These are phyloP conservation scores for Frankliniella fusca DNA, from an alignment of 2,888 invertebrate species.

Conservation along the genomic window DNA sequence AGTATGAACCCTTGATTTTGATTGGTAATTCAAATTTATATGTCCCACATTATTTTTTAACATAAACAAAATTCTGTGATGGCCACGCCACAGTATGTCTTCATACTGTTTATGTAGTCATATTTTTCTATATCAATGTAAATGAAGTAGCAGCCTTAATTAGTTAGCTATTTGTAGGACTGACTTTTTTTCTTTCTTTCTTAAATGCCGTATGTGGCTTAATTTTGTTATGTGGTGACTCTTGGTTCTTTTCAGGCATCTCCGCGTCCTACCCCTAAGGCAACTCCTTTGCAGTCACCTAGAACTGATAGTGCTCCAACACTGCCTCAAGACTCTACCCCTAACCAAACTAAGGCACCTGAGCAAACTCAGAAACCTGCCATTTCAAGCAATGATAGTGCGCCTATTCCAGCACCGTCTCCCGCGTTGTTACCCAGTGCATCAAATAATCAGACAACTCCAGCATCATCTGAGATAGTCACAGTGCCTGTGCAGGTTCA, in stretches of 20 bases:
- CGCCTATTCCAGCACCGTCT: background rate
- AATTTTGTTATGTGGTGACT: background rate
- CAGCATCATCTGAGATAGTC: too few relatives aligned
- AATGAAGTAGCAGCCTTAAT: background rate
- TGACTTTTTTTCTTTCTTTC: too few relatives aligned
- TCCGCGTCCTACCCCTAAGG: conserved; percentile 51
- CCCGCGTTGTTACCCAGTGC: conserved; percentile 1
- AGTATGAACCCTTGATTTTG: too few relatives aligned
- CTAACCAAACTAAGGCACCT: conserved; percentile 4
- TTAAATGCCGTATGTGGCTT: background rate
- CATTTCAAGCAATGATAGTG: conserved; percentile 26
- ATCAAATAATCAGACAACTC: too few relatives aligned
- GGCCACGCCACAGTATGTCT: background rate
- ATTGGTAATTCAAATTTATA: too few relatives aligned
- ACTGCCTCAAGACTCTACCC: conserved; percentile 37
- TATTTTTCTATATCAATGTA: background rate
- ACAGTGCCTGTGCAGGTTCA: background rate
- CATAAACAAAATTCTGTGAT: too few relatives aligned
- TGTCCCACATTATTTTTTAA: too few relatives aligned
- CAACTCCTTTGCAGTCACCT: conserved; percentile 57
- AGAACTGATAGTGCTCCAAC: conserved; percentile 48
- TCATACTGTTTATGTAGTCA: background rate
- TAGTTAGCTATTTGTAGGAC: too few relatives aligned
- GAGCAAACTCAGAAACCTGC: conserved; percentile 27
- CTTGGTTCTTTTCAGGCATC: conserved; percentile 42